Evolutionary conservation across 2,797 vertebrate species (phyloP), one percentile per base, ranked within the genome.

Genomic region (Gallinago stenura): DNA sequence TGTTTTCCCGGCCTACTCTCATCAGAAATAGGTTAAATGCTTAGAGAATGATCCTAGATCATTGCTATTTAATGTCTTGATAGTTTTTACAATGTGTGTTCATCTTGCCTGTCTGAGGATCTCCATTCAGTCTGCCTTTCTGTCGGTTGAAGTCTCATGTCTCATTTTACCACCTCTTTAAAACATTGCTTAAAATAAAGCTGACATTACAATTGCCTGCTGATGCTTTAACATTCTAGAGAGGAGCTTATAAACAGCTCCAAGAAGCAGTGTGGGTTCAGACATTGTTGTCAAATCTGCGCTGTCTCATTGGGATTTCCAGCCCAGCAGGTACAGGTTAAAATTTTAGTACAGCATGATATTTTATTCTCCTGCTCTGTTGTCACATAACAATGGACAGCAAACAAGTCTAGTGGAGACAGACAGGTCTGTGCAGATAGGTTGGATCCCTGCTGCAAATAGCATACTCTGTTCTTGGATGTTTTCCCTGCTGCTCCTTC

Each of bases 1-100:
- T 96, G 46, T 88, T 95, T 94, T 91, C 57, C 48, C 28, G 71
- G 18, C 17, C 79, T 77, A 53, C 61, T 69, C 18, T 77, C n/a
- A 90, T 87, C 43, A 90, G 68, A 66, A 93, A n/a, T 90, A 5
- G 83, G 51, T 58, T 89, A 62, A 48, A 84, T 48, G 43, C 46
- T 53, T 51, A 37, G 20, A 82, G 83, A 90, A 78, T 46, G 37
- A 66, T 64, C 50, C 83, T 70, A 83, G 64, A 82, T 87, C 24
- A 39, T 46, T 90, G 62, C 66, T 82, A 8, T 82, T 90, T 90
- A 84, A 84, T 77, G 28, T 57, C 50, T 83, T 78, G 41, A 54
- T 80, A 53, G 25, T 78, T 95, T 92, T 75, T 71, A 72, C 26
- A 62, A 39, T 50, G 37, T 51, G 8, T 69, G 83, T 93, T 92